Percentiles rank a stretch among this genome's conserved stretches.
Evolutionary conservation across 1,140 invertebrate genomes (phyloP).

Genomic region (Antheraea mylitta): DNA sequence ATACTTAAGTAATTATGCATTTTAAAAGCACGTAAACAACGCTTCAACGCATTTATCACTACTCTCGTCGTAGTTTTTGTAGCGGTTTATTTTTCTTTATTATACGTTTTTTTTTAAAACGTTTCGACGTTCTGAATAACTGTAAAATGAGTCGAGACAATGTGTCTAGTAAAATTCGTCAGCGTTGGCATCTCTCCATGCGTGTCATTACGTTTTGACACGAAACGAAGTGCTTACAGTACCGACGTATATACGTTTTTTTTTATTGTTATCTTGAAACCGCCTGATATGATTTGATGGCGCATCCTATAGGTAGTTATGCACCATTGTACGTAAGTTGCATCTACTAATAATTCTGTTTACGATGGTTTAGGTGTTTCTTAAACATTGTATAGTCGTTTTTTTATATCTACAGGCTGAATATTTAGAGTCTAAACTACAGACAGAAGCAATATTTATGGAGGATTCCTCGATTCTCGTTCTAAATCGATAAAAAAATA

Average conservation of each 20-base stretch:
- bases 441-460: too few species aligned
- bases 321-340: neutral
- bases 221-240: neutral
- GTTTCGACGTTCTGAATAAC: constrained; percentile 12
- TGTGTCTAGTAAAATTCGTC: constrained; percentile 46
- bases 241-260: neutral
- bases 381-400: neutral
- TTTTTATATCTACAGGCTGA: neutral
- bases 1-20: too few species aligned
- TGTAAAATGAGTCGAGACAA: constrained; percentile 36
- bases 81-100: neutral
- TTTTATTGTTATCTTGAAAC: neutral
- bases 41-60: neutral
- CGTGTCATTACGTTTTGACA: constrained; percentile 8
- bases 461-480: too few species aligned
- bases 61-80: neutral
- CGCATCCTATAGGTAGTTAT: neutral
- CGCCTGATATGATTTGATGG: neutral
- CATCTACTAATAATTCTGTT: neutral
- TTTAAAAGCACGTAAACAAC: too few species aligned
- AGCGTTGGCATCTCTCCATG: constrained; percentile 50
- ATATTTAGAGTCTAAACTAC: too few species aligned
- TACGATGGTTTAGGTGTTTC: neutral
- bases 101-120: neutral
- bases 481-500: too few species aligned